These are phyloP conservation scores for Antheraea assamensis DNA, from an alignment of 2,888 invertebrate genomes.

Conservation along the genomic window DNA sequence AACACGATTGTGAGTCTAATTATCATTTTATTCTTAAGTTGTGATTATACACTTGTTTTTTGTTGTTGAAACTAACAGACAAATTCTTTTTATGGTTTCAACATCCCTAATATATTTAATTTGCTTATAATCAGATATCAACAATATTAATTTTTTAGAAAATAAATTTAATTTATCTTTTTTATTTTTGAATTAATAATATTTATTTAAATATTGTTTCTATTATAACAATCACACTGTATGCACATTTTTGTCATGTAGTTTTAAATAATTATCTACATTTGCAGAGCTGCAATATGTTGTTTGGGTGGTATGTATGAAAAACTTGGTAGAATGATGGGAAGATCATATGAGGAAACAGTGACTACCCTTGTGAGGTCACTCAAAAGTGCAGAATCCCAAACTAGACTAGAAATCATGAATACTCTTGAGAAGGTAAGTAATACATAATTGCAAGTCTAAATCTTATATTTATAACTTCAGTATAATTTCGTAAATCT, in stretches of 20 bases:
- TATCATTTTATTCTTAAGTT: slow-evolving; percentile 12
- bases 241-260: not conserved
- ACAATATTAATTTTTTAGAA: no score
- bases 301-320: slow-evolving; percentile 99
- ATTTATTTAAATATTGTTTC: no score
- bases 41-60: not conserved
- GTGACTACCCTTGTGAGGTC: slow-evolving; percentile 95
- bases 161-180: no score
- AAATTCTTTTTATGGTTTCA: not conserved
- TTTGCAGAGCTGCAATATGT: slow-evolving; percentile 93
- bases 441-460: not conserved
- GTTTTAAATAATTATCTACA: not conserved
- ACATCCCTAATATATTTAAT: no score
- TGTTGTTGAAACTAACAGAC: not conserved
- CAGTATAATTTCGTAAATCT: no score
- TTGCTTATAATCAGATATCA: no score
- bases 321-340: slow-evolving; percentile 99
- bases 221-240: no score
- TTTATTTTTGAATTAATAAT: no score
- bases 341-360: slow-evolving; percentile 98
- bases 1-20: slow-evolving; percentile 92
- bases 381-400: slow-evolving; percentile 96
- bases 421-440: slow-evolving; percentile 95
- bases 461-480: no score
- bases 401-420: slow-evolving; percentile 98